These are phyloP conservation scores for Toxotes lorentzi DNA, from an alignment of 2,797 vertebrate species.

Conservation along the genomic window DNA sequence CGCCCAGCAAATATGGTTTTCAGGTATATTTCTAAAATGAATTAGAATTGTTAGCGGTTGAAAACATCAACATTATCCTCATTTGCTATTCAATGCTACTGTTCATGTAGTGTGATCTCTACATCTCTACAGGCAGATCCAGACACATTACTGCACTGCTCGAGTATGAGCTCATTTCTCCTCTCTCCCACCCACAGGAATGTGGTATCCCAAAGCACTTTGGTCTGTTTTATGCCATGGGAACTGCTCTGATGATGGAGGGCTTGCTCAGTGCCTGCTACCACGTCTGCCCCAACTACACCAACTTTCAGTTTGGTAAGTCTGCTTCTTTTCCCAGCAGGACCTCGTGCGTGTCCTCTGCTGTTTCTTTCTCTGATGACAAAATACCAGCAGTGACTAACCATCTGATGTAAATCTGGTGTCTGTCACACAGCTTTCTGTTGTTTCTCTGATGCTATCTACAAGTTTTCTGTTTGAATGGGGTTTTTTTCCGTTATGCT, in stretches of 20 bases:
- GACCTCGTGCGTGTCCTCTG: not conserved
- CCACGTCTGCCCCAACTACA: constrained; percentile 98
- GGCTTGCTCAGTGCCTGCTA: constrained; percentile 97
- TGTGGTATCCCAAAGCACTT: constrained; percentile 98
- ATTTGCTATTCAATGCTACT: not conserved
- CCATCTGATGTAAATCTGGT: not conserved
- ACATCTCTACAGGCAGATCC: not conserved
- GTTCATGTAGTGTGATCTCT: not conserved
- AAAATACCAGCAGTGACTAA: not conserved
- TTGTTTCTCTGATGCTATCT: not conserved
- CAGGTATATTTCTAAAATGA: not conserved
- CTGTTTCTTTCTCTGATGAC: not conserved
- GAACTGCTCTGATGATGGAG: constrained; percentile 98
- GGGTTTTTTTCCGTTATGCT: not conserved
- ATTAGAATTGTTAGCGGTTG: too few species aligned
- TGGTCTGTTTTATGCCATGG: constrained; percentile 97
- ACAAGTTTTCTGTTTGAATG: not conserved
- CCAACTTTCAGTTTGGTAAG: constrained; percentile 98
- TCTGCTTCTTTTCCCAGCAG: not conserved
- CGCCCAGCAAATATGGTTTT: not conserved
- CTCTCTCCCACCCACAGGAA: constrained; percentile 81
- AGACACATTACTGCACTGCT: not conserved
- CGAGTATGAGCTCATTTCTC: not conserved
- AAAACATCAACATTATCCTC: too few species aligned
- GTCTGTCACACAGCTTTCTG: not conserved